Base-by-base conservation (phyloP, 1,140 invertebrate genomes). In the Drosophila repletoides region DNA sequence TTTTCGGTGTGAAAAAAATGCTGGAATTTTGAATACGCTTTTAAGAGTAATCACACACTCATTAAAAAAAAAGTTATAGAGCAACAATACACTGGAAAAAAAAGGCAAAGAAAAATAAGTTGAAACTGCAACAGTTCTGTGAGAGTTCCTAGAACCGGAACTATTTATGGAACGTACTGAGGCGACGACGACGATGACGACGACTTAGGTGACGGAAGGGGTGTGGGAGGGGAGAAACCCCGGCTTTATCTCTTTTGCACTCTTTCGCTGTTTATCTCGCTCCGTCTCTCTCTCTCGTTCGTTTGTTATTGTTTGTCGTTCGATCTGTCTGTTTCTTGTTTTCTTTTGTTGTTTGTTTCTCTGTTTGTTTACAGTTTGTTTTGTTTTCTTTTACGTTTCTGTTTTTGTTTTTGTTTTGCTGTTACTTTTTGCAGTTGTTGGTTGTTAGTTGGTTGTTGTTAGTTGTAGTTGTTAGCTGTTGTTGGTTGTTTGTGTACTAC, bases 401-500 rank as follows among this genome's bases (percentile, higher is more conserved):
- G 49, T 34, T 48, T 45, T 52, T 29, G 51, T 64, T 41, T 66
- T 65, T 58, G 49, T 74, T 52, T 46, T 33, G 22, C 10, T 15
- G 36, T 41, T 69, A 24, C 21, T 38, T 64, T 26, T 58, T 60
- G 9, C n/a, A 10, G 38, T 22, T 41, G 19, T 49, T 59, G 5
- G n/a, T n/a, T n/a, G n/a, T n/a, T 36, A 34, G 28, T 46, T 48
- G n/a, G 24, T 3, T 46, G 26, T 58, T 51, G 17, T 55, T 56
- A 5, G 9, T 38, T 46, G 55, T 56, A n/a, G 5, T 36, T 46
- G 28, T 46, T 48, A n/a, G 24, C 2, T 46, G 26, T 58, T 51
- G 17, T 55, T 56, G 7, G 9, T 38, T 46, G 55, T 56, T 63
- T 83, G 59, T 77, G 69, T 86, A 88, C 88, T 89, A 89, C 88